phyloP scores from a whole-genome alignment of 2,797 vertebrate species.

The Enteromius treurensis region DNA sequence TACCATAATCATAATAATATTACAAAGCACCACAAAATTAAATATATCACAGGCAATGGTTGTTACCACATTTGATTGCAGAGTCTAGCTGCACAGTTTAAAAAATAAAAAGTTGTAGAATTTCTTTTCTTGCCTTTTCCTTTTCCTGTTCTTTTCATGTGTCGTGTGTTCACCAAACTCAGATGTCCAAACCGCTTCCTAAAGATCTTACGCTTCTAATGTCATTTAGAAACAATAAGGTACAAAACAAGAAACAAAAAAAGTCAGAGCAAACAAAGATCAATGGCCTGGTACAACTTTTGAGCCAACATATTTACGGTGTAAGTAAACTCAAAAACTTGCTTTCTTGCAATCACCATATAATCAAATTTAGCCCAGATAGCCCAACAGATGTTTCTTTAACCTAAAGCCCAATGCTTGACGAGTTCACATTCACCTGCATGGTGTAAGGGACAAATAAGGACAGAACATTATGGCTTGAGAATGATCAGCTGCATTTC shows the following conservation, averaged over 20 bases:
- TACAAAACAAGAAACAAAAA: background rate
- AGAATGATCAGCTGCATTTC: constrained; percentile 44
- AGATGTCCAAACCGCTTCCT: constrained; percentile 14
- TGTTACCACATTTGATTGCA: constrained; percentile 79
- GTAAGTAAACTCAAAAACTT: background rate
- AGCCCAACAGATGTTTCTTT: background rate
- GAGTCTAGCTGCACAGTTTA: constrained; percentile 77
- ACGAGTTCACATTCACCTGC: constrained; percentile 5
- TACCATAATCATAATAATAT: constrained; percentile 76
- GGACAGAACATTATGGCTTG: constrained; percentile 45
- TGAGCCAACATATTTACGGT: background rate
- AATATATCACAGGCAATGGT: constrained; percentile 82
- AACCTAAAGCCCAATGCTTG: background rate
- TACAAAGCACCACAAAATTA: constrained; percentile 83
- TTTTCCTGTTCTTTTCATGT: constrained; percentile 28
- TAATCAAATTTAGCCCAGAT: constrained; percentile 1
- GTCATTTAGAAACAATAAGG: constrained; percentile 5
- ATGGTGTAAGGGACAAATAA: constrained; percentile 9
- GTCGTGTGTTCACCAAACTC: constrained; percentile 40
- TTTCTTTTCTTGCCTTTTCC: constrained; percentile 67
- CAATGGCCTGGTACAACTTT: constrained; percentile 1
- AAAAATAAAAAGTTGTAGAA: constrained; percentile 76
- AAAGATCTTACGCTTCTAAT: constrained; percentile 19
- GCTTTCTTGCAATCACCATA: background rate
- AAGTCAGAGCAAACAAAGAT: constrained; percentile 1